These are phyloP conservation scores for Amaurobius ferox DNA, from an alignment of 2,888 invertebrate genomes.

Conservation along the genomic window DNA sequence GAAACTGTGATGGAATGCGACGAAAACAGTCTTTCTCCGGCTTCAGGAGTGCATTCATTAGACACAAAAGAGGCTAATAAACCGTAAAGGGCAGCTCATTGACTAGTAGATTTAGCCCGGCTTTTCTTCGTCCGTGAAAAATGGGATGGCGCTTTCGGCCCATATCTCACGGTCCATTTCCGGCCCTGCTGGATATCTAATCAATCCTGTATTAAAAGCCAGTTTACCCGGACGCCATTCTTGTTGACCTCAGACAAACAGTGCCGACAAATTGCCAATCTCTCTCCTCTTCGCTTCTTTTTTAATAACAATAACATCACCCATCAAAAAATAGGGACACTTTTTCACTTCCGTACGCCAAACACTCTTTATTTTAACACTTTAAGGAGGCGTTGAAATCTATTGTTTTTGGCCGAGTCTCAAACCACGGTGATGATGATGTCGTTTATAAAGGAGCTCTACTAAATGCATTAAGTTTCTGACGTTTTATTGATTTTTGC, in stretches of 20 bases:
- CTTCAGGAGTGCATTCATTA: neutral
- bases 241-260: slow-evolving; percentile 68
- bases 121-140: slow-evolving; percentile 20
- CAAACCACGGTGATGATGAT: slow-evolving; percentile 26
- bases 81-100: slow-evolving; percentile 12
- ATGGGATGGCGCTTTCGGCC: slow-evolving; percentile 27
- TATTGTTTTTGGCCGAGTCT: slow-evolving; percentile 57
- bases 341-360: slow-evolving; percentile 19
- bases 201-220: slow-evolving; percentile 62
- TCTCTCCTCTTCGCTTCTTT: slow-evolving; percentile 17
- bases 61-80: slow-evolving; percentile 4
- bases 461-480: slow-evolving; percentile 16
- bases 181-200: slow-evolving; percentile 37
- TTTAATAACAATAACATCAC: slow-evolving; percentile 45
- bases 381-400: slow-evolving; percentile 13
- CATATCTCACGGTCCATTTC: slow-evolving; percentile 58
- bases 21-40: neutral
- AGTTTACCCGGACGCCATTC: slow-evolving; percentile 59
- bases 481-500: neutral
- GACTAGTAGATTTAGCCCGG: slow-evolving; percentile 15
- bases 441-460: slow-evolving; percentile 31
- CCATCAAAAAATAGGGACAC: slow-evolving; percentile 15
- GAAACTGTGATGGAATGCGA: neutral
- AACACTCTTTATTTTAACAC: slow-evolving; percentile 39
- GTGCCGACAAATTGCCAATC: slow-evolving; percentile 53